Base-by-base conservation (phyloP, 1,140 invertebrate species). In the Druon quercuslanigerum region DNA sequence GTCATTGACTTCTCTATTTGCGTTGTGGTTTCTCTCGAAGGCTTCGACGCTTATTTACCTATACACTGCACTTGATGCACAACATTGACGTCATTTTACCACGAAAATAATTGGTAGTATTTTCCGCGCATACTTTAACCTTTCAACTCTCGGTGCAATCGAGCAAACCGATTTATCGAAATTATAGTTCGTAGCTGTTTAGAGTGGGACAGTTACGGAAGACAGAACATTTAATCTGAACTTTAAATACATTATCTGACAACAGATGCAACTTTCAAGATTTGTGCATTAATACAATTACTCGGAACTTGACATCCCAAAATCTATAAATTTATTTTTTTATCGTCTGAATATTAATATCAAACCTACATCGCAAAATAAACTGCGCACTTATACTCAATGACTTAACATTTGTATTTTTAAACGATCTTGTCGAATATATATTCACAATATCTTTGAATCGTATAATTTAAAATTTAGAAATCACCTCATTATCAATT, bases 1-100 rank as follows among this genome's bases (percentile, higher is more conserved):
- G 85, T 89, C 87, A 89, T 77, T 78, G 83, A 84, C 79, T 87
- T 78, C 56, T 72, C 78, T 83, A 84, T 81, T 84, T 84, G 76
- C 77, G 33, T 66, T 66, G 25, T 66, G 40, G 33, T 66, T 33
- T 16, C 33, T 66, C 60, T 66, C 33, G 40, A 66, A 66, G 16
- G 7, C 40, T 46, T 46, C 60, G 60, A 25, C 60, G 33, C 60
- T 25, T 66, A 33, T 66, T 60, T 66, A 66, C 25, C 60, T 66
- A 66, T 8, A 46, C 40, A 33, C 25, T 46, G 40, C 40, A 46
- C 40, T 46, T 13, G 14, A 60, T 60, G 4, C 25, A 60, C 33
- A 14, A 33, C 13, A 57, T 57, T 46, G 40, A 60, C 19, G 13
- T 33, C 25, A 12, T 25, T 40, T 60, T 11, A 16, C 20, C 57